Evolutionary conservation across 2,888 invertebrate species (phyloP).

Genomic region (Blera fallax): DNA sequence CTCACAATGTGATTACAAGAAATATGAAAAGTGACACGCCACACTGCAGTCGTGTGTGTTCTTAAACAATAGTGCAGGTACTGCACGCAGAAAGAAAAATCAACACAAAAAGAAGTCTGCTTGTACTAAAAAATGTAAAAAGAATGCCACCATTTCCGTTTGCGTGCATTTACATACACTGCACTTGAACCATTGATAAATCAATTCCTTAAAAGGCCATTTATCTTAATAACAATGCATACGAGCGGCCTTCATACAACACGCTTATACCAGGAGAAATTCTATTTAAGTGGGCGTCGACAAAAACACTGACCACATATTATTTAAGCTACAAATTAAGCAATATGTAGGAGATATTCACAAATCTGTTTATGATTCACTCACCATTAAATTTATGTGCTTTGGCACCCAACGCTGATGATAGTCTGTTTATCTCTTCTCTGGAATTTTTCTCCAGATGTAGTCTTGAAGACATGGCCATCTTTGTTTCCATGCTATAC

Average conservation of each 20-base stretch:
- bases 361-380: slow-evolving; percentile 78
- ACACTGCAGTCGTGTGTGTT: neutral
- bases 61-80: neutral
- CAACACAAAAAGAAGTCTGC: no score
- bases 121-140: neutral
- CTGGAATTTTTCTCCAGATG: slow-evolving; percentile 89
- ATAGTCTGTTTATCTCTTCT: slow-evolving; percentile 89
- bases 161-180: slow-evolving; percentile 1
- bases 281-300: slow-evolving; percentile 24
- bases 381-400: slow-evolving; percentile 94
- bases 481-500: slow-evolving; percentile 85
- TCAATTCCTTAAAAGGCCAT: slow-evolving; percentile 26
- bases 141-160: slow-evolving; percentile 6
- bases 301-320: neutral
- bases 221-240: slow-evolving; percentile 48
- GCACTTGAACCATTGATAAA: neutral
- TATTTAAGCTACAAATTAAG: slow-evolving; percentile 12
- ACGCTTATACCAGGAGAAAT: neutral
- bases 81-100: no score
- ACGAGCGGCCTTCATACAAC: neutral
- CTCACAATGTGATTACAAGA: no score
- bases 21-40: no score
- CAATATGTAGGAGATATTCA: slow-evolving; percentile 19
- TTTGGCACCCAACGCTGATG: slow-evolving; percentile 88
- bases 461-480: slow-evolving; percentile 87